Percentiles rank a stretch among this genome's conserved stretches.
These are phyloP conservation scores for Osedax frankpressi DNA, from an alignment of 2,888 invertebrate species.

Conservation along the genomic window DNA sequence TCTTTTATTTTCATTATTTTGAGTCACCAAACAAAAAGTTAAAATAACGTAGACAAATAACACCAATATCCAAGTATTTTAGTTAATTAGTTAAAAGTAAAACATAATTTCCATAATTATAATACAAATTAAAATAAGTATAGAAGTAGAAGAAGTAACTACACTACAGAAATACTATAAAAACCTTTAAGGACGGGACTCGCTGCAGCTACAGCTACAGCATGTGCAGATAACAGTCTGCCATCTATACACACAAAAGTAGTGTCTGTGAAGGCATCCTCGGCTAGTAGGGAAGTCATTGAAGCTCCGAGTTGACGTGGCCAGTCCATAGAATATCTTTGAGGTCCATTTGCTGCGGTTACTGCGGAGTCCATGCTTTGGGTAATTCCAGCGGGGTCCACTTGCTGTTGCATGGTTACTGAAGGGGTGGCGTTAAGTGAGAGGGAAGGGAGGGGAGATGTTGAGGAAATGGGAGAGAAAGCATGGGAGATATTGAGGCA, in stretches of 20 bases:
- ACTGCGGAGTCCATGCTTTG: background rate
- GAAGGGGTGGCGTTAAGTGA: background rate
- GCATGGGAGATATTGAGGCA: too few species aligned
- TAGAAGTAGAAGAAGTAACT: too few species aligned
- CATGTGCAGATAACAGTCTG: slow-evolving; percentile 13
- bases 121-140: too few species aligned
- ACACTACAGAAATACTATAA: too few species aligned
- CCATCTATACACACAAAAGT: slow-evolving; percentile 4
- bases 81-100: too few species aligned
- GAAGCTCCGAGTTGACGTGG: background rate
- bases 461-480: too few species aligned
- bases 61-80: too few species aligned
- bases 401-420: background rate
- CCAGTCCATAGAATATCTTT: background rate
- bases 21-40: too few species aligned
- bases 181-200: slow-evolving; percentile 9
- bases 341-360: background rate
- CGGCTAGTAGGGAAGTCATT: background rate
- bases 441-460: background rate
- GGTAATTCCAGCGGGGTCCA: background rate
- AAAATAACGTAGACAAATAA: too few species aligned
- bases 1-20: too few species aligned
- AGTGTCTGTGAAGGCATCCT: slow-evolving; percentile 8
- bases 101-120: too few species aligned
- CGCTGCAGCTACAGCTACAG: slow-evolving; percentile 15